These are phyloP conservation scores for Hipparchia sbordonii DNA, from an alignment of 2,888 invertebrate genomes.

Conservation along the genomic window DNA sequence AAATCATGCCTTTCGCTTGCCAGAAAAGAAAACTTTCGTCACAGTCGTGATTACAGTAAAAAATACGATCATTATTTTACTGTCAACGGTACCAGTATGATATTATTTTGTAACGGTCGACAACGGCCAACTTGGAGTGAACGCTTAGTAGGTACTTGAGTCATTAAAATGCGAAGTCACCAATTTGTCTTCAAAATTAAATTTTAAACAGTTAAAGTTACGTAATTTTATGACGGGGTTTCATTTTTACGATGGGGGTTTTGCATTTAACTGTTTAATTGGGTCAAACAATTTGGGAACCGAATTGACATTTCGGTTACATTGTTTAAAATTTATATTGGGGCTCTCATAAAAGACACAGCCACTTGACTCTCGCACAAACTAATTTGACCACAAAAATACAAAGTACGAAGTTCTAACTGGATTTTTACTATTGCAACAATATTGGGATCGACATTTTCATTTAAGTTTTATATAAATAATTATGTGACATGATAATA, in stretches of 20 bases:
- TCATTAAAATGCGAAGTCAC: background rate
- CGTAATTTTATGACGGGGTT: constrained; percentile 13
- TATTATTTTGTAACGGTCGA: no score
- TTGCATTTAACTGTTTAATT: constrained; percentile 73
- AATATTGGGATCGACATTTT: constrained; percentile 40
- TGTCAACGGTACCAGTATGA: no score
- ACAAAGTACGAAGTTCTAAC: constrained; percentile 58
- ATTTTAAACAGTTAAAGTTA: constrained; percentile 11
- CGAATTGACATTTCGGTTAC: constrained; percentile 67
- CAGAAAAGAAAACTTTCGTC: no score
- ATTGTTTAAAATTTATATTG: constrained; percentile 72
- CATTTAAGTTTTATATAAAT: background rate
- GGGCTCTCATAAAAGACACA: constrained; percentile 65
- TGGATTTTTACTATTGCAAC: constrained; percentile 43
- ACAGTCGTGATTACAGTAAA: no score
- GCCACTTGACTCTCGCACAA: constrained; percentile 57
- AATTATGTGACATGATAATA: no score
- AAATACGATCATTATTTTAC: no score
- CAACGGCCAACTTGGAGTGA: no score
- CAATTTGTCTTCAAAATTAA: constrained; percentile 4
- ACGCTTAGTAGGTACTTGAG: no score
- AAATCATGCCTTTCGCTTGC: no score
- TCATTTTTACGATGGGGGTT: constrained; percentile 61
- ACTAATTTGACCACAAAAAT: constrained; percentile 62
- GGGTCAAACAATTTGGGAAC: constrained; percentile 53